Evolutionary conservation across 2,888 invertebrate species (phyloP).

Genomic region (Drosophila siamana): DNA sequence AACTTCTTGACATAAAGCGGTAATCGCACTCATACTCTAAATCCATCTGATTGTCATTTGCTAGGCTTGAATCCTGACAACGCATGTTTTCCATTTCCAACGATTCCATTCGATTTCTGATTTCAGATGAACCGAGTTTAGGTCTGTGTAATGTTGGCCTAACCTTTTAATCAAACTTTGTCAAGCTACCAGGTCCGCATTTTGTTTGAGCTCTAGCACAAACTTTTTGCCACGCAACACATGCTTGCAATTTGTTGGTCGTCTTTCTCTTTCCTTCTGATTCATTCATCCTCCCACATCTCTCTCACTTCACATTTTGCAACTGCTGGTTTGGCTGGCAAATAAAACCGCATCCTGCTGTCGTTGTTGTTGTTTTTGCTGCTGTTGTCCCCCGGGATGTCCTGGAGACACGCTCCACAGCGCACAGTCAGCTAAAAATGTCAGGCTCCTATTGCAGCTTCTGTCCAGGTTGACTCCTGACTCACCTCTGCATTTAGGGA

Average conservation of each 20-base stretch:
- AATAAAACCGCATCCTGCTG: slow-evolving; percentile 31
- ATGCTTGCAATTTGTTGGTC: slow-evolving; percentile 29
- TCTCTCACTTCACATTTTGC: slow-evolving; percentile 1
- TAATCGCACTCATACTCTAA: slow-evolving; percentile 11
- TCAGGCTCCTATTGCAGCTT: slow-evolving; percentile 11
- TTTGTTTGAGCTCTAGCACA: slow-evolving; percentile 17
- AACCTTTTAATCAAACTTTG: slow-evolving; percentile 50
- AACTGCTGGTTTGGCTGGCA: slow-evolving; percentile 15
- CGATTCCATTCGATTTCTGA: slow-evolving; percentile 9
- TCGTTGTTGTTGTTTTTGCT: slow-evolving; percentile 8
- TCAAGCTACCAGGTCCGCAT: slow-evolving; percentile 1
- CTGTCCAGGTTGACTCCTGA: slow-evolving; percentile 6
- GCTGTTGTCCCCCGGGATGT: neutral
- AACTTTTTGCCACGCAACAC: slow-evolving; percentile 27
- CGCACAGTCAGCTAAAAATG: slow-evolving; percentile 40
- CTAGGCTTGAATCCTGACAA: neutral
- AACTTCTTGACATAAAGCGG: neutral
- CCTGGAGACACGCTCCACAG: slow-evolving; percentile 21
- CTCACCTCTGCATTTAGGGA: neutral
- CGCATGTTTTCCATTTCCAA: neutral
- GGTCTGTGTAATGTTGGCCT: neutral
- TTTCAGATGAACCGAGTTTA: neutral
- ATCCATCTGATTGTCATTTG: slow-evolving; percentile 2
- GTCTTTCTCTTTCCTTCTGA: neutral
- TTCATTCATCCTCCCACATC: neutral